Evolutionary conservation across 2,797 vertebrate genomes (phyloP), one percentile per base, ranked within the genome.

Genomic region (Lepilemur ruficaudatus): DNA sequence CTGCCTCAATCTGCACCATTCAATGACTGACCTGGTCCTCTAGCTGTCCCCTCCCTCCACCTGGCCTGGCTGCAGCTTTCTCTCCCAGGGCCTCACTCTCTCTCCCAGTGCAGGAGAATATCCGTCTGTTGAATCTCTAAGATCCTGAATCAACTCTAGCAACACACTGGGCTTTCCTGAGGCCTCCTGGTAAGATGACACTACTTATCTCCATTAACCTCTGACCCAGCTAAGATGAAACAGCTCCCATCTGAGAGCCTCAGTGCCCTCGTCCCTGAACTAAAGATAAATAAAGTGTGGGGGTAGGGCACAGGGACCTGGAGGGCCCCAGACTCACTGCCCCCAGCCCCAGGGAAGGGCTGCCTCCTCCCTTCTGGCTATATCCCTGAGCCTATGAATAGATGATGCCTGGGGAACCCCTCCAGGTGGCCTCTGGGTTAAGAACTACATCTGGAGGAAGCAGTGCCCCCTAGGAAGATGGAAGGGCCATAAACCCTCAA

Each of bases 171-270:
- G 96, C 96, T 96, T 94, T 97, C 95, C 94, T 80, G 95, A 78
- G 92, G 95, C 85, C 86, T 84, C 96, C 96, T 90, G 92, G 95
- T 94, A 97, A 97, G 96, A 95, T 95, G 97, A 97, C 95, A 95
- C 96, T 94, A 92, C 95, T 97, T 97, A 97, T 98, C 98, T 96
- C 97, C 94, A 97, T 97, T 97, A 97, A 98, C 98, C 98, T 96
- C 95, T 98, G 98, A 97, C 98, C 97, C 80, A 78, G 89, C 79
- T 28, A 83, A 97, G 95, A 97, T 97, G 98, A 98, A 98, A 97
- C 96, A 93, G 96, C 96, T 97, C 89, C 93, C 80, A 96, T 97
- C 97, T 96, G 93, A 2, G 1, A 91, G 82, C 87, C 43, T 13
- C 63, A 65, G 67, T 82, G 93, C 83, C 89, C 94, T 83, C 5